Evolutionary conservation across 2,113 vertebrate species (phyloP).

Genomic region (Petrocephalus zakoni): DNA sequence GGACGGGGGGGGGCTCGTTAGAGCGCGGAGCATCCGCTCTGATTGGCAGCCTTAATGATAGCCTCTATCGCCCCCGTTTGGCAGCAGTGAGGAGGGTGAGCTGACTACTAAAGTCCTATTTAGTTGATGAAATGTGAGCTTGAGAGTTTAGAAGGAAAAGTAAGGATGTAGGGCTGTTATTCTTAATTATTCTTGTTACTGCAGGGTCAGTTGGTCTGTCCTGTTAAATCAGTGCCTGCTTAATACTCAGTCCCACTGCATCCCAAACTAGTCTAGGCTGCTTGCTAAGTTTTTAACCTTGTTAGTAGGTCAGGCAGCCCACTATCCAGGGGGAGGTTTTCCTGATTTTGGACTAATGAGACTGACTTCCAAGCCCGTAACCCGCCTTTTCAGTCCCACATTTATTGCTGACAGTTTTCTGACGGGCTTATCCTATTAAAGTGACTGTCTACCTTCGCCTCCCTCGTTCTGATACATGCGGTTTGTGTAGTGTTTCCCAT

Average conservation of each 20-base stretch:
- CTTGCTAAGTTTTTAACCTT: background rate
- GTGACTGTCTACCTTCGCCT: background rate
- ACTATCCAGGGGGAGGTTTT: background rate
- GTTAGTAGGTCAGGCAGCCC: background rate
- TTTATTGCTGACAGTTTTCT: background rate
- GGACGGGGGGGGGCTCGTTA: background rate
- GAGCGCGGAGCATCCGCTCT: background rate
- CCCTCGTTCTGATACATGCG: background rate
- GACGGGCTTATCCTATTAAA: background rate
- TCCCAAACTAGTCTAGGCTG: background rate
- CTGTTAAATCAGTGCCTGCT: background rate
- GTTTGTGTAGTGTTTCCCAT: background rate
- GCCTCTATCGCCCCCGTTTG: background rate
- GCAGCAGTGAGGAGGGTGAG: background rate
- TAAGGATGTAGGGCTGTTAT: background rate
- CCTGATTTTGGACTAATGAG: background rate
- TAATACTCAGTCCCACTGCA: background rate
- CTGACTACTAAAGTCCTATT: background rate
- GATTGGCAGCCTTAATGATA: background rate
- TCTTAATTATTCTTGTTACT: background rate
- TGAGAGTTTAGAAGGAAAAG: background rate
- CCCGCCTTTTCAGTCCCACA: background rate
- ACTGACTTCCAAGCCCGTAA: background rate
- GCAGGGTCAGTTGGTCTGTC: background rate
- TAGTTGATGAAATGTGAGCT: background rate